Evolutionary conservation across 2,113 vertebrate genomes (phyloP), one percentile per base, ranked within the genome.

Genomic region (Cariama cristata): DNA sequence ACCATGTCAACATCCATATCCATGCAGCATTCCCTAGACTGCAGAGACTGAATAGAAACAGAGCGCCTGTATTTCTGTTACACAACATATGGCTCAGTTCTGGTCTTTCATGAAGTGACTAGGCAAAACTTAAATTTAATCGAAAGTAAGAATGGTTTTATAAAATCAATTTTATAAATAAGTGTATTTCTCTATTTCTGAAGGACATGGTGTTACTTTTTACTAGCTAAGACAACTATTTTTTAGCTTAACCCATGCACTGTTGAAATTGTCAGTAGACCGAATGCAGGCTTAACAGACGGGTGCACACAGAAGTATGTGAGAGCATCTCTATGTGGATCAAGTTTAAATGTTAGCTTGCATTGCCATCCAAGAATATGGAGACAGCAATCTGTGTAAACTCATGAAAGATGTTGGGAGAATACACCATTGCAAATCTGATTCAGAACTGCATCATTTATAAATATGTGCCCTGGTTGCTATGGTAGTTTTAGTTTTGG

Each of bases 401-500:
- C 53, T 90, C 47, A 59, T 14, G 33, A 52, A 93, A 89, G 69
- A 79, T 17, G 47, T 32, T 56, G 53, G 56, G 42, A 93, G 59
- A 90, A 76, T 5, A 59, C 32, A 68, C 33, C 42, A 38, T 7
- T 86, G 87, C 38, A 74, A 90, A 75, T 49, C 72, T 73, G 67
- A 55, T 90, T 93, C 89, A 95, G 80, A 96, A 79, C 81, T 55
- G 76, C 81, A 52, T 11, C 28, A 79, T 79, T 91, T 85, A 94
- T 62, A 90, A 90, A 87, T 85, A 75, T 5, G 26, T 79, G 67
- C 93, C 59, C 64, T 68, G 79, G 97, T 98, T 97, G 93, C 97
- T 92, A 98, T 96, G 95, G 94, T 42, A 95, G 47, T 94, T 91
- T 84, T 35, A 88, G 68, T 86, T 94, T 92, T 74, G 47, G 22